A percentile compares a stretch with the other conserved stretches of the same genome.
These are phyloP conservation scores for Aphelenchoides avenae DNA, from an alignment of 1,140 invertebrate species.

Conservation along the genomic window DNA sequence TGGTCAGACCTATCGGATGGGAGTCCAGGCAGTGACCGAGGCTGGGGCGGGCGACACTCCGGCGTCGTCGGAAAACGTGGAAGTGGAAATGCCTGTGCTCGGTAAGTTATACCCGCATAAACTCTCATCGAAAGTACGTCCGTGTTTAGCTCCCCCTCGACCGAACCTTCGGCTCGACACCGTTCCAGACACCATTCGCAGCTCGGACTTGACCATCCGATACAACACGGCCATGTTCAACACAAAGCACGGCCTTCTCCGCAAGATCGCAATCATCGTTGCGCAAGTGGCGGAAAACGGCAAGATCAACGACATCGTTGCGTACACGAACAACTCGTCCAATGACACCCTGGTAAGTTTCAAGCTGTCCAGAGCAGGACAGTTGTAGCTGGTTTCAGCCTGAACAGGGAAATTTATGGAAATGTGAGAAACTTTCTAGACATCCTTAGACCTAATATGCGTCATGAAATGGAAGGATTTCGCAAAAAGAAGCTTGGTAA, in stretches of 20 bases:
- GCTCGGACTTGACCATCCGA: slow-evolving; percentile 33
- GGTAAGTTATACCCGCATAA: slow-evolving; percentile 33
- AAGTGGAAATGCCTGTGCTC: slow-evolving; percentile 39
- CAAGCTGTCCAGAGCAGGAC: no score
- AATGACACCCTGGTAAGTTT: no score
- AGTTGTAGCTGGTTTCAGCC: slow-evolving; percentile 10
- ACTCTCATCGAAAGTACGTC: no score
- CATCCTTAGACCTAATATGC: no score
- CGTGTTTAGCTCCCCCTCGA: slow-evolving; percentile 45
- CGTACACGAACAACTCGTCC: neutral
- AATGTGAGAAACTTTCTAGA: no score
- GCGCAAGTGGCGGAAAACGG: slow-evolving; percentile 43
- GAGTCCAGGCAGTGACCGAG: slow-evolving; percentile 51
- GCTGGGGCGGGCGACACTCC: slow-evolving; percentile 39
- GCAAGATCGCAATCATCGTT: slow-evolving; percentile 46
- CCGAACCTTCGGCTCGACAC: slow-evolving; percentile 37
- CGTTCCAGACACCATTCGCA: slow-evolving; percentile 33
- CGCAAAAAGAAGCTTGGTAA: no score
- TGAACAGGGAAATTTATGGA: neutral
- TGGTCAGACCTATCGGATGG: slow-evolving; percentile 43
- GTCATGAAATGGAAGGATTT: no score
- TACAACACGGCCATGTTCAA: slow-evolving; percentile 44
- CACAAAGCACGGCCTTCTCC: slow-evolving; percentile 45
- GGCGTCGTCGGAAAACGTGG: slow-evolving; percentile 8
- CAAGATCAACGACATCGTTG: slow-evolving; percentile 14